These are phyloP conservation scores for Tragopan temminckii DNA, from an alignment of 2,797 vertebrate species.

Conservation along the genomic window DNA sequence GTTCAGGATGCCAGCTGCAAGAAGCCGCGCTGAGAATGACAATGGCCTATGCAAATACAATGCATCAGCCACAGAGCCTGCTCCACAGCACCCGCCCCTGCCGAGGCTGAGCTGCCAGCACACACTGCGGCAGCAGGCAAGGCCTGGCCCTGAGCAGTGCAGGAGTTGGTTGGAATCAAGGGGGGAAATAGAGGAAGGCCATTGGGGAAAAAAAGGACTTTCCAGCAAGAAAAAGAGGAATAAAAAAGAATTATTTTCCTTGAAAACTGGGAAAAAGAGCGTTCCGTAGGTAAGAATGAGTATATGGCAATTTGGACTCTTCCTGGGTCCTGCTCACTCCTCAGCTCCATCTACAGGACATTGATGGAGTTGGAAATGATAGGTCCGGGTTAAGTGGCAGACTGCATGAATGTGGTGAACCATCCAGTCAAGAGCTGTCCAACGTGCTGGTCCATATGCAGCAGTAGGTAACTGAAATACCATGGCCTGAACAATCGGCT, in stretches of 20 bases:
- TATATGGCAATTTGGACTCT: not conserved
- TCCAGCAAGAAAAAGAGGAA: not conserved
- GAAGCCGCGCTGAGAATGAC: conserved; percentile 68
- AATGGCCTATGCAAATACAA: conserved; percentile 68
- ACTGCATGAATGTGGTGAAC: not conserved
- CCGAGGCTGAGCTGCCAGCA: not conserved
- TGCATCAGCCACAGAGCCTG: conserved; percentile 11
- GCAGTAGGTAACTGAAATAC: not conserved
- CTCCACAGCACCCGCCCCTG: not conserved
- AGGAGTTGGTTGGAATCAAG: not conserved
- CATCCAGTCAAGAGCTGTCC: not conserved
- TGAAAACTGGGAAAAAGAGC: not conserved
- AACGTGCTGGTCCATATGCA: not conserved
- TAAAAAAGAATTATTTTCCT: not conserved
- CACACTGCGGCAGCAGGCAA: not conserved
- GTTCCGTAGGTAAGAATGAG: not conserved
- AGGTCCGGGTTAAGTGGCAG: not conserved
- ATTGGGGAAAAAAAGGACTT: not conserved
- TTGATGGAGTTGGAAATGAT: not conserved
- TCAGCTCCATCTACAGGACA: not conserved
- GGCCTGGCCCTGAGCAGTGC: not conserved
- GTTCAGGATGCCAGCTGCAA: conserved; percentile 76
- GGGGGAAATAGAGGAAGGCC: not conserved
- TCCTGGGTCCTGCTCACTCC: not conserved
- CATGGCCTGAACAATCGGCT: too few species aligned